phyloP scores from a whole-genome alignment of 1,140 invertebrate genomes.

The Coptotermes formosanus region DNA sequence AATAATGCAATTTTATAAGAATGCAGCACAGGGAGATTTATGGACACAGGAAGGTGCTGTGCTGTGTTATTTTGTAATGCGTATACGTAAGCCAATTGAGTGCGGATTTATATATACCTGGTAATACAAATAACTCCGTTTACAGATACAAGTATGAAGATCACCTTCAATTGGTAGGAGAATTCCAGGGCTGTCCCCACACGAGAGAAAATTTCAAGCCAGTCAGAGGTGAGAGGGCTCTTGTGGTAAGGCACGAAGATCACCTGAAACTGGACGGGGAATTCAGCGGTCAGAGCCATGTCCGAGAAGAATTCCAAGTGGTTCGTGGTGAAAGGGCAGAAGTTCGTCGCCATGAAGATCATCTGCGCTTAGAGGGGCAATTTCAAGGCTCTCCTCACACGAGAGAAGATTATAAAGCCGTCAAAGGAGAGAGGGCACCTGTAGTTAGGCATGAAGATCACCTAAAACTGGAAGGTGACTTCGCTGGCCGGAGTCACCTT shows the following conservation, averaged over 20 bases:
- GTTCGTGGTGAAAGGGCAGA: slow-evolving; percentile 38
- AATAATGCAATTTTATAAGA: too few relatives aligned
- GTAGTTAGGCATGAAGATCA: slow-evolving; percentile 54
- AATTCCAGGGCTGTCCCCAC: slow-evolving; percentile 44
- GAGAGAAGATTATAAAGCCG: slow-evolving; percentile 40
- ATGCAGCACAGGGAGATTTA: too few relatives aligned
- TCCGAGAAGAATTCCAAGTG: slow-evolving; percentile 41
- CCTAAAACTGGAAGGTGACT: slow-evolving; percentile 57
- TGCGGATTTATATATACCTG: not conserved
- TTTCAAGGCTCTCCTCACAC: slow-evolving; percentile 40
- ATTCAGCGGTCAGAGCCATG: slow-evolving; percentile 44
- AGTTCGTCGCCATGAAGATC: slow-evolving; percentile 37
- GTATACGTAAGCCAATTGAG: not conserved
- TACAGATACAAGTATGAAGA: slow-evolving; percentile 48
- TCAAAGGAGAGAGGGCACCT: slow-evolving; percentile 58
- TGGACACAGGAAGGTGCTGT: too few relatives aligned
- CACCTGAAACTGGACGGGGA: slow-evolving; percentile 53
- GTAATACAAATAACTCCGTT: not conserved
- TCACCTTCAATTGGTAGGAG: slow-evolving; percentile 56
- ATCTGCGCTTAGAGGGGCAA: slow-evolving; percentile 43
- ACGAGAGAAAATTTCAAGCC: slow-evolving; percentile 36
- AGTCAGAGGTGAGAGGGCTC: slow-evolving; percentile 38
- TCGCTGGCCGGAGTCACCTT: slow-evolving; percentile 42
- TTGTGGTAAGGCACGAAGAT: slow-evolving; percentile 48
- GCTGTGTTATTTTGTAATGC: too few relatives aligned